These are phyloP conservation scores for Brachyalestes nurse DNA, from an alignment of 2,797 vertebrate species.

Conservation along the genomic window DNA sequence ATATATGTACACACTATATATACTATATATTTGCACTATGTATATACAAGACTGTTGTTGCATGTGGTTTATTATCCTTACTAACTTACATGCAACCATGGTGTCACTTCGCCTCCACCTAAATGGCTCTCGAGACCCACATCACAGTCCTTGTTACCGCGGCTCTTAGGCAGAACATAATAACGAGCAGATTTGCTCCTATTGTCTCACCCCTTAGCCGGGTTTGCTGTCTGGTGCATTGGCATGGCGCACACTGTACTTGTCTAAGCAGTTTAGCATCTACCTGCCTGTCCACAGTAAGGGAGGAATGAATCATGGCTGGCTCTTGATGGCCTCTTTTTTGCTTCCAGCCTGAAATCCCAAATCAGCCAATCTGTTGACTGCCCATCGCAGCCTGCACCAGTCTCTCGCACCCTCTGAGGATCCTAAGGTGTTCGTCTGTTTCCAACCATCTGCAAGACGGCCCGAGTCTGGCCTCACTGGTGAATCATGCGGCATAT, in stretches of 20 bases:
- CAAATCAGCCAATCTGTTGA: slow-evolving; percentile 43
- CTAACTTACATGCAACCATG: no score
- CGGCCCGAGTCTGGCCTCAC: neutral
- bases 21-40: no score
- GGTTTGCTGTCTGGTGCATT: slow-evolving; percentile 4
- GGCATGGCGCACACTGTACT: neutral
- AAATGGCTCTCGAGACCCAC: neutral
- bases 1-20: no score
- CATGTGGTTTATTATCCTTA: no score
- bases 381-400: slow-evolving; percentile 16
- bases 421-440: slow-evolving; percentile 28
- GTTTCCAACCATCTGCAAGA: slow-evolving; percentile 30
- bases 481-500: slow-evolving; percentile 18
- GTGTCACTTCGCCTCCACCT: neutral
- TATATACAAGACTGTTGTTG: no score
- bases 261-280: slow-evolving; percentile 30
- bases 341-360: slow-evolving; percentile 29
- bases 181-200: slow-evolving; percentile 6
- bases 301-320: slow-evolving; percentile 37
- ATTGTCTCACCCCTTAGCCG: slow-evolving; percentile 1
- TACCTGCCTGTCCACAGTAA: slow-evolving; percentile 16
- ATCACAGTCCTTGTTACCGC: neutral
- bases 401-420: neutral
- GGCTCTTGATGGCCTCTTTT: slow-evolving; percentile 14
- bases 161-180: neutral